phyloP scores from a whole-genome alignment of 2,797 vertebrate species.

The Avahi laniger region DNA sequence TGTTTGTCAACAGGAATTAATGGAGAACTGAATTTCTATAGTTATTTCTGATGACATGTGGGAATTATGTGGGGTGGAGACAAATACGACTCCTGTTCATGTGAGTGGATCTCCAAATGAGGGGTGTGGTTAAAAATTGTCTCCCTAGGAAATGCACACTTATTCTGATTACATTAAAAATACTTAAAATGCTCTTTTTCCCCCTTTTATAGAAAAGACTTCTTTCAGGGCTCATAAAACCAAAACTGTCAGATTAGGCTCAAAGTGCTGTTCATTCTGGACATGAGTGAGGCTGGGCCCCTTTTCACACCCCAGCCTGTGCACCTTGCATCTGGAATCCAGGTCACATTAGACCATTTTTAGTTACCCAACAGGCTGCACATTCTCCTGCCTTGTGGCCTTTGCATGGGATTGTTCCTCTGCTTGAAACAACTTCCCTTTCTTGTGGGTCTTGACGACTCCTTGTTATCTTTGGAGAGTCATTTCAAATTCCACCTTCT shows the following conservation, averaged over 20 bases:
- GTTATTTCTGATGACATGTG: slow-evolving; percentile 22
- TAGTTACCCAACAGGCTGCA: neutral
- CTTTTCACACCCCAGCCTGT: neutral
- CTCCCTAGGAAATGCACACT: neutral
- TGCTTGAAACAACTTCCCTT: neutral
- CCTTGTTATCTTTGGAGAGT: neutral
- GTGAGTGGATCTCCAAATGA: neutral
- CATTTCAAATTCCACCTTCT: neutral
- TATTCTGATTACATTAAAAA: neutral
- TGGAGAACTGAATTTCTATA: neutral
- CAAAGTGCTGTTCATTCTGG: neutral
- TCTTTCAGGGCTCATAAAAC: neutral
- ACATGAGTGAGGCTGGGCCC: neutral
- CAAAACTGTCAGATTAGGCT: neutral
- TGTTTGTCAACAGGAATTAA: neutral
- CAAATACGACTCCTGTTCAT: neutral
- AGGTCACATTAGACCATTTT: neutral
- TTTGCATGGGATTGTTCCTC: neutral
- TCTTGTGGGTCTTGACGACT: neutral
- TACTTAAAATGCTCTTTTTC: neutral
- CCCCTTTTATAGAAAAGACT: neutral
- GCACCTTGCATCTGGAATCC: neutral
- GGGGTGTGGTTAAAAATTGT: neutral
- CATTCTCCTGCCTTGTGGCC: neutral
- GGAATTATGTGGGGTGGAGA: neutral